phyloP scores from a whole-genome alignment of 2,888 invertebrate genomes.

The Lochmaea crataegi region DNA sequence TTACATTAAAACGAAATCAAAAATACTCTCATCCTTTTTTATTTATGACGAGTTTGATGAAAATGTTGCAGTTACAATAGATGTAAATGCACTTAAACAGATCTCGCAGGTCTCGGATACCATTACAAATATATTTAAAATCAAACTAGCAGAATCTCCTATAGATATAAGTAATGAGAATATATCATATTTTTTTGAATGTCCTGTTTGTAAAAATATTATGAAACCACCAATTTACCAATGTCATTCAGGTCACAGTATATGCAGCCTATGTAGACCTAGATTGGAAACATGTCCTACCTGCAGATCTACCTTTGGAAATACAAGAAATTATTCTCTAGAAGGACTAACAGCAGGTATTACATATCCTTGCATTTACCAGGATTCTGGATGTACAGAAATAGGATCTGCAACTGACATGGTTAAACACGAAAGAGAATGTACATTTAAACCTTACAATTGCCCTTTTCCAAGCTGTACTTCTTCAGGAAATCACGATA shows the following conservation, averaged over 20 bases:
- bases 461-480: slow-evolving; percentile 54
- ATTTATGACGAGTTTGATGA: slow-evolving; percentile 49
- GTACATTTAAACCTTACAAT: slow-evolving; percentile 53
- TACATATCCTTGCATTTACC: slow-evolving; percentile 57
- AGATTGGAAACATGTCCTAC: slow-evolving; percentile 58
- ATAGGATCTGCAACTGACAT: slow-evolving; percentile 50
- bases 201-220: slow-evolving; percentile 58
- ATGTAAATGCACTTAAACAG: slow-evolving; percentile 54
- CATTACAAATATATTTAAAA: slow-evolving; percentile 51
- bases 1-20: slow-evolving; percentile 55
- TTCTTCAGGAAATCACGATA: slow-evolving; percentile 49
- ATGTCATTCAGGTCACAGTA: slow-evolving; percentile 59
- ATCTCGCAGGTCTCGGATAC: slow-evolving; percentile 50
- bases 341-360: slow-evolving; percentile 57
- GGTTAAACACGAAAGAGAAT: slow-evolving; percentile 53
- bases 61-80: slow-evolving; percentile 50
- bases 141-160: slow-evolving; percentile 46
- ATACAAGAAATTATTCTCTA: slow-evolving; percentile 58
- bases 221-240: slow-evolving; percentile 61
- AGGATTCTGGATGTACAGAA: slow-evolving; percentile 55
- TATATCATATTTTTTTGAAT: slow-evolving; percentile 58
- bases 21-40: slow-evolving; percentile 48
- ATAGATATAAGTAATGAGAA: slow-evolving; percentile 53
- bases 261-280: slow-evolving; percentile 57
- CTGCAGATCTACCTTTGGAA: slow-evolving; percentile 56